These are phyloP conservation scores for Caenorhabditis sulstoni DNA, from an alignment of 2,888 invertebrate species.

Conservation along the genomic window DNA sequence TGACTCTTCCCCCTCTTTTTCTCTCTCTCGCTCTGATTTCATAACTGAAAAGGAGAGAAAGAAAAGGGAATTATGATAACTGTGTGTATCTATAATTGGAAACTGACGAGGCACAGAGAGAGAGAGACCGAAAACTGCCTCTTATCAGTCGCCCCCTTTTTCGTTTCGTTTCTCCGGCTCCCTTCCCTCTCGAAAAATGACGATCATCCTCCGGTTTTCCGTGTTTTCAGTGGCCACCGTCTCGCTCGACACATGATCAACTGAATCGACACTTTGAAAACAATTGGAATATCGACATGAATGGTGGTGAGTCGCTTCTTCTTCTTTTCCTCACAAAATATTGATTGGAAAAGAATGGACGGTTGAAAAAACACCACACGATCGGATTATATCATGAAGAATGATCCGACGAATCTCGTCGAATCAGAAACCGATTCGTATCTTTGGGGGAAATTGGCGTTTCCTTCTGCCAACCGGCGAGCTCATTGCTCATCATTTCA, in stretches of 20 bases:
- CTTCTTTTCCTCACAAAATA: too few species aligned
- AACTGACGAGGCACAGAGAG: background rate
- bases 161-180: background rate
- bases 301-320: slow-evolving; percentile 21
- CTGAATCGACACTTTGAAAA: slow-evolving; percentile 52
- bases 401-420: too few species aligned
- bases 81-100: slow-evolving; percentile 8
- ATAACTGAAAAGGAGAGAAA: background rate
- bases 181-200: background rate
- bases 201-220: too few species aligned
- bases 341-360: too few species aligned
- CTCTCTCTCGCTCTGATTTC: slow-evolving; percentile 3
- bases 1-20: too few species aligned
- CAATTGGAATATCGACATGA: slow-evolving; percentile 42
- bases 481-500: slow-evolving; percentile 11
- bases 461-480: too few species aligned
- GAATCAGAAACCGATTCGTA: too few species aligned
- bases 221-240: slow-evolving; percentile 50
- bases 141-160: background rate
- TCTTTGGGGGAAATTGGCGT: too few species aligned
- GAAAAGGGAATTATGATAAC: background rate
- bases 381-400: too few species aligned
- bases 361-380: too few species aligned
- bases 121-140: background rate
- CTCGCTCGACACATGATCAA: slow-evolving; percentile 42